Evolutionary conservation across 1,140 invertebrate genomes (phyloP).

Genomic region (Heliothis subflexa): DNA sequence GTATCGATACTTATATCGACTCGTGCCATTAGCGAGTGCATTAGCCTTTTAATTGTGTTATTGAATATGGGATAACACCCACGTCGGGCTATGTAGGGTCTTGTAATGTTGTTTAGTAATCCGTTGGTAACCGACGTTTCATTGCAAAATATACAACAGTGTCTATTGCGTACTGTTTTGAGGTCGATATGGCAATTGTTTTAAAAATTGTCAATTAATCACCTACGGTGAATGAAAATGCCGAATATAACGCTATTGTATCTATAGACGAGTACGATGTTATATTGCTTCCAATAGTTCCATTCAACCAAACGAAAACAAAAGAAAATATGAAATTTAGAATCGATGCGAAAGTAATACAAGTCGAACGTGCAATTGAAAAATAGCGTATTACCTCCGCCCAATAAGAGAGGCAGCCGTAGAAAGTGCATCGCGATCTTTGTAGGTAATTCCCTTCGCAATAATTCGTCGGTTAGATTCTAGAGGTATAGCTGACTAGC

Average conservation of each 20-base stretch:
- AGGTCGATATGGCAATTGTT: not conserved
- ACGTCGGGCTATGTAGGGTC: constrained; percentile 52
- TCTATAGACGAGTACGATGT: not conserved
- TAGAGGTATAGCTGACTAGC: constrained; percentile 55
- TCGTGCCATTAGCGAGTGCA: constrained; percentile 57
- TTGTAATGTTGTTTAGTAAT: constrained; percentile 59
- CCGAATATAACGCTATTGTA: not conserved
- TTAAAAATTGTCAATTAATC: constrained; percentile 1
- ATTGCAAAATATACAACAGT: constrained; percentile 53
- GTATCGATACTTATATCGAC: constrained; percentile 53
- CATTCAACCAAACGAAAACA: not conserved
- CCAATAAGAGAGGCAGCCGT: constrained; percentile 52
- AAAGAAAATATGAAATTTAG: not conserved
- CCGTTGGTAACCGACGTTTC: constrained; percentile 45
- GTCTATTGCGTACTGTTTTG: constrained; percentile 9
- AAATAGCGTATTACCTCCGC: constrained; percentile 65
- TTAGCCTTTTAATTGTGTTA: constrained; percentile 69
- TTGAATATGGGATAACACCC: constrained; percentile 65
- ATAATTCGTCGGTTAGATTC: constrained; percentile 58
- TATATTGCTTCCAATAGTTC: not conserved
- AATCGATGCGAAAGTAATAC: constrained; percentile 11
- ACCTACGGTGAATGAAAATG: not conserved
- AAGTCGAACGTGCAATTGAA: constrained; percentile 57
- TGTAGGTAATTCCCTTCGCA: constrained; percentile 60
- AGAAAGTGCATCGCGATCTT: constrained; percentile 65